Conservation (phyloP, 35 echinoderm and acorn worm species). For the Hemicentrotus pulcherrimus region DNA sequence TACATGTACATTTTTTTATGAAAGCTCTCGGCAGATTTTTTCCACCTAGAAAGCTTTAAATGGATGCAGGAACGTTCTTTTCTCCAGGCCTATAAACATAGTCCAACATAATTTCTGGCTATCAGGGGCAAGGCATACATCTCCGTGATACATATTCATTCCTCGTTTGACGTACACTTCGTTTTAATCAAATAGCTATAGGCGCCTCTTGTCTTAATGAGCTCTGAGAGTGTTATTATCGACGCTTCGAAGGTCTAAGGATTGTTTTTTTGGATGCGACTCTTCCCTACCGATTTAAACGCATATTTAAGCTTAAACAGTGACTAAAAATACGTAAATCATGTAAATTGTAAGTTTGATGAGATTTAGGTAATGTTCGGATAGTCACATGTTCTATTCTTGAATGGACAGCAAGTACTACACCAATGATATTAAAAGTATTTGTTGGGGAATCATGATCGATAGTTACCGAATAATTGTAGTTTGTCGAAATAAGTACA, state of each 20-base stretch:
- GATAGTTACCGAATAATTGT: no score
- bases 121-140: background rate
- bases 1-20: background rate
- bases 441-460: no score
- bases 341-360: no score
- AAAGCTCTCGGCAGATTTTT: background rate
- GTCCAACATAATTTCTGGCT: background rate
- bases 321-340: no score
- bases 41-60: background rate
- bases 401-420: no score
- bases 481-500: no score
- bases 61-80: background rate
- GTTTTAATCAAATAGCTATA: background rate
- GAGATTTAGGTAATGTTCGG: no score
- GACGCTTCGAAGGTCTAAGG: background rate
- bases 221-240: background rate
- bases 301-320: no score
- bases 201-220: background rate
- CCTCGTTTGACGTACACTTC: background rate
- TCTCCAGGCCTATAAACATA: background rate
- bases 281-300: background rate
- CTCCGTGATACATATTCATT: background rate
- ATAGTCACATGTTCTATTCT: no score
- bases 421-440: no score
- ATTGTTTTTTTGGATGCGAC: background rate